Evolutionary conservation across 2,888 invertebrate species (phyloP).

Genomic region (Osmoderma eremita): DNA sequence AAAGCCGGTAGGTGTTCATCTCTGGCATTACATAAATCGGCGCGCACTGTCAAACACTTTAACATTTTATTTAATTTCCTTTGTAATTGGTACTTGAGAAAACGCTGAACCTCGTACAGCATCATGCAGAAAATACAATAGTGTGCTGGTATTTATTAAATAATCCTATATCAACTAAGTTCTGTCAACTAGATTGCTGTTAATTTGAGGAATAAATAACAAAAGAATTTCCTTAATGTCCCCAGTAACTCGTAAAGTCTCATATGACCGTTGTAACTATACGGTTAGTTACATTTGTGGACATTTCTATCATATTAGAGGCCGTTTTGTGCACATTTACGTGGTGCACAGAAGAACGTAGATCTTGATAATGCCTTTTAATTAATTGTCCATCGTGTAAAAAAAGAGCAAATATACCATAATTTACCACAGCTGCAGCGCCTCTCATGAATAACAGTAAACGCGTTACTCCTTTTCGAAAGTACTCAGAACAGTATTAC

Average conservation of each 20-base stretch:
- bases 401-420: conserved; percentile 32
- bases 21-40: conserved; percentile 12
- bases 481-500: conserved; percentile 32
- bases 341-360: conserved; percentile 47
- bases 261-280: conserved; percentile 57
- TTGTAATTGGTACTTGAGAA: conserved; percentile 22
- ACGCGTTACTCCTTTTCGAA: conserved; percentile 33
- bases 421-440: conserved; percentile 39
- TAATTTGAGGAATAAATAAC: conserved; percentile 56
- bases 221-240: conserved; percentile 52
- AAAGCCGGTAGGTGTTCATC: conserved; percentile 8
- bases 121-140: conserved; percentile 35
- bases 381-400: conserved; percentile 49
- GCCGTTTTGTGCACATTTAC: conserved; percentile 48
- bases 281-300: conserved; percentile 55
- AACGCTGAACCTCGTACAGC: conserved; percentile 17
- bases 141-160: conserved; percentile 48
- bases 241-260: conserved; percentile 54
- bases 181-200: conserved; percentile 51
- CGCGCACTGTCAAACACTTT: conserved; percentile 19
- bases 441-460: conserved; percentile 42
- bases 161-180: conserved; percentile 46
- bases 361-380: conserved; percentile 52
- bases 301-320: conserved; percentile 55
- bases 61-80: conserved; percentile 29